Percentiles rank a stretch among this genome's conserved stretches.
Evolutionary conservation across 2,113 vertebrate species (phyloP).

Genomic region (Aphyosemion australe): DNA sequence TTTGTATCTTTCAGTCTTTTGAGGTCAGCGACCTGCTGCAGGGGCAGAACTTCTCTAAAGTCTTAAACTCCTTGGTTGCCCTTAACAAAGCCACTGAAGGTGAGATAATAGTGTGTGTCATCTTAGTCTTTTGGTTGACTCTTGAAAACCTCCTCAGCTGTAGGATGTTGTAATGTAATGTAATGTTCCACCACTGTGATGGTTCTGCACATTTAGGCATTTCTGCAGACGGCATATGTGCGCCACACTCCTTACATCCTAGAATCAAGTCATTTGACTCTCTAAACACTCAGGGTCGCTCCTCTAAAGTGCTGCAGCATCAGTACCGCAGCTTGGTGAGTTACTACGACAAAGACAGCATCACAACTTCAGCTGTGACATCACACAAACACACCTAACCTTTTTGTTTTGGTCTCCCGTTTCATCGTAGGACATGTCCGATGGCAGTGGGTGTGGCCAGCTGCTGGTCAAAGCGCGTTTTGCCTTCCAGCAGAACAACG

Average conservation of each 20-base stretch:
- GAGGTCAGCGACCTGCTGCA: constrained; percentile 95
- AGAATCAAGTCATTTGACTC: constrained; percentile 97
- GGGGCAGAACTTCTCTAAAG: constrained; percentile 94
- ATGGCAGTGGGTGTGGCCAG: constrained; percentile 85
- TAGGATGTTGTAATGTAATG: too few relatives aligned
- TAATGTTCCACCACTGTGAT: too few relatives aligned
- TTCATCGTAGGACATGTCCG: constrained; percentile 89
- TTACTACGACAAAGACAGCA: constrained; percentile 33
- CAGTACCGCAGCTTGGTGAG: constrained; percentile 97
- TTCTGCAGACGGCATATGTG: constrained; percentile 85
- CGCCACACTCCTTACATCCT: constrained; percentile 82
- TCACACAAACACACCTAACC: not conserved
- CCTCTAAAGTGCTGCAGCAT: constrained; percentile 89
- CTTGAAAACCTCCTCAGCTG: not conserved
- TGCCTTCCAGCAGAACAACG: constrained; percentile 94
- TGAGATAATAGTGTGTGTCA: constrained; percentile 71
- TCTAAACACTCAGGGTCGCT: constrained; percentile 87
- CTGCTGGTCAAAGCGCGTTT: constrained; percentile 92
- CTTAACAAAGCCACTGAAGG: constrained; percentile 97
- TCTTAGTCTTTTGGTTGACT: not conserved
- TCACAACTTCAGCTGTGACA: not conserved
- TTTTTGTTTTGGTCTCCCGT: not conserved
- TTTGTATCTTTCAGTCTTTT: constrained; percentile 81
- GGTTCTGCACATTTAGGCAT: constrained; percentile 80
- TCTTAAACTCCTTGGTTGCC: constrained; percentile 90